Evolutionary conservation across 2,113 vertebrate species (phyloP).

Genomic region (Pterocles gutturalis): DNA sequence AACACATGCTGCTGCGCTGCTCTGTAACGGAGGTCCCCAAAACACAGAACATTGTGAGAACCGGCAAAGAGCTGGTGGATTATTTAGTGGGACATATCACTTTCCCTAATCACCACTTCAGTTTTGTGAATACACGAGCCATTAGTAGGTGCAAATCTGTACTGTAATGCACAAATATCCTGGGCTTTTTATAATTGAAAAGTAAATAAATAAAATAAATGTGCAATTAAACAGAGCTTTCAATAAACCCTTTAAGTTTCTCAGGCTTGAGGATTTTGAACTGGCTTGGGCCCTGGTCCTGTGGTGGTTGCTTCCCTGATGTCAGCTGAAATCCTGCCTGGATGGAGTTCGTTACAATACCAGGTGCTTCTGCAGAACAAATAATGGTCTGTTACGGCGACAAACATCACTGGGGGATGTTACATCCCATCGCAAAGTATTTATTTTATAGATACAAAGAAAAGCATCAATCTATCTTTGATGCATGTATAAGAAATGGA

Average conservation of each 20-base stretch:
- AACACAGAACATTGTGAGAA: neutral
- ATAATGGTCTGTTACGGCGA: neutral
- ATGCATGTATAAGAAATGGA: neutral
- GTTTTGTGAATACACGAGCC: neutral
- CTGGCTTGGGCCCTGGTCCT: neutral
- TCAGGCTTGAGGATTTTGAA: neutral
- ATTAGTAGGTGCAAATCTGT: neutral
- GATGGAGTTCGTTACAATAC: neutral
- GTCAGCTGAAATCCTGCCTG: neutral
- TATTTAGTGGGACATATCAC: neutral
- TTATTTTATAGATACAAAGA: neutral
- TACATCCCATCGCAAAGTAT: neutral
- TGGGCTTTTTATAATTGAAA: neutral
- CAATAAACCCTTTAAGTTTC: neutral
- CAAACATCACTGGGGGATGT: neutral
- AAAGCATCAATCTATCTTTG: neutral
- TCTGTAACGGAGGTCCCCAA: neutral
- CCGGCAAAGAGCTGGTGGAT: neutral
- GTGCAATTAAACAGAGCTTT: neutral
- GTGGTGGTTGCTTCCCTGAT: neutral
- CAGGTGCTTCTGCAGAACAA: neutral
- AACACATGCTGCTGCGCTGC: accelerated
- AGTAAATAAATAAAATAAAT: neutral
- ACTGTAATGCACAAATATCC: neutral
- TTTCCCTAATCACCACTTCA: neutral